Base-by-base conservation (phyloP, 92 coral and sea anemone genomes). In the Scolanthus callimorphus region DNA sequence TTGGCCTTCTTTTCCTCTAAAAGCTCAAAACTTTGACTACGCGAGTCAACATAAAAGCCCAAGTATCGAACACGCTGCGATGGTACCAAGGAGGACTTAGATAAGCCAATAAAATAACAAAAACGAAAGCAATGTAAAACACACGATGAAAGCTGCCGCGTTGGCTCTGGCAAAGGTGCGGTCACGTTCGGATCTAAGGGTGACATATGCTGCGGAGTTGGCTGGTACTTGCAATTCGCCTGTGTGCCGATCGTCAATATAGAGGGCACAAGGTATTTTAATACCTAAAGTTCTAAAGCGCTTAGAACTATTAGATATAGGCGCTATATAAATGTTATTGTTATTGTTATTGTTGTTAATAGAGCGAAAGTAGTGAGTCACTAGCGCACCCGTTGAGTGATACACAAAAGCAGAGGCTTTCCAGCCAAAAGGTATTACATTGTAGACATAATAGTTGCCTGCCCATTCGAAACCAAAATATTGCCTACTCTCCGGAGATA, bases 41-140 rank as follows among this genome's bases (percentile, higher is more conserved):
- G 43, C 1, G 48, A 57, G 39, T 57, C 48, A 17, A 38, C 31
- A 17, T 29, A 2, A n/a, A 29, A 57, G 2, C 62, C 62, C 12
- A 57, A 21, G 29, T 29, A 57, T 17, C 46, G 20, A 17, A 57
- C 62, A 3, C 25, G 13, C 6, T 4, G 17, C 11, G 3, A 11
- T 2, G 62, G 62, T 2, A 6, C 20, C 23, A 55, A 23, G 23
- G 9, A 6, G 43, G 43, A 34, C 43, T 34, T 34, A 15, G 9
- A 6, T 6, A 34, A 15, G 9, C 43, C 43, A 6, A 31, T 57
- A 29, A 57, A 57, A 22, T 57, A 57, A 1, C 62, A n/a, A 39
- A 3, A 57, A 22, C 25, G 39, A 57, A 17, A 31, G 17, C 17
- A 27, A 26, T 31, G 59, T n/a, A n/a, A n/a, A n/a, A n/a, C n/a